Evolutionary conservation across 2,113 vertebrate species (phyloP).

Genomic region (Grantiella picta): DNA sequence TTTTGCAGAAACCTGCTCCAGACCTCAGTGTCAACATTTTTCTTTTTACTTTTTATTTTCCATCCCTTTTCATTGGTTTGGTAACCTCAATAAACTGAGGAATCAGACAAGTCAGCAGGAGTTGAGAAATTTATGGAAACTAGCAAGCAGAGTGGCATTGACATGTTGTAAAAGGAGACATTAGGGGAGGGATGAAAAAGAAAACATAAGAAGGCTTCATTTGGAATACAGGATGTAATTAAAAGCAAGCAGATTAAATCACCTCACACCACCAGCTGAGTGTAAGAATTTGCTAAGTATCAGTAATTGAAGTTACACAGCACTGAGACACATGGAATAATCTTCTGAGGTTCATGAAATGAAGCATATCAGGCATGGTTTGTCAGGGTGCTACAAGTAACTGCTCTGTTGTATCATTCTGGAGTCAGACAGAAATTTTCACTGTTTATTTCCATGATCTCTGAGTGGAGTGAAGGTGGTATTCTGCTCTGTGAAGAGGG

Average conservation of each 20-base stretch:
- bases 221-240: background rate
- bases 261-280: background rate
- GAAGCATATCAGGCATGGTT: background rate
- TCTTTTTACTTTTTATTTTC: background rate
- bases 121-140: conserved; percentile 13
- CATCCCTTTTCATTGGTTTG: background rate
- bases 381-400: background rate
- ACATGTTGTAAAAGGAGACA: background rate
- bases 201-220: background rate
- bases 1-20: background rate
- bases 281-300: background rate
- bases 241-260: background rate
- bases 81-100: background rate
- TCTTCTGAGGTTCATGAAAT: background rate
- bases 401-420: background rate
- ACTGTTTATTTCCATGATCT: background rate
- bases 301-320: background rate
- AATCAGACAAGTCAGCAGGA: background rate
- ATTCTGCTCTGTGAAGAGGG: background rate
- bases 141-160: background rate
- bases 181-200: background rate
- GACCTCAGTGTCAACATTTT: background rate
- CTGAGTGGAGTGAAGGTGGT: background rate
- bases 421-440: background rate
- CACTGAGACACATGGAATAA: background rate